Evolutionary conservation across 2,888 invertebrate species (phyloP), one percentile per base, ranked within the genome.

Genomic region (Eulithis prunata): DNA sequence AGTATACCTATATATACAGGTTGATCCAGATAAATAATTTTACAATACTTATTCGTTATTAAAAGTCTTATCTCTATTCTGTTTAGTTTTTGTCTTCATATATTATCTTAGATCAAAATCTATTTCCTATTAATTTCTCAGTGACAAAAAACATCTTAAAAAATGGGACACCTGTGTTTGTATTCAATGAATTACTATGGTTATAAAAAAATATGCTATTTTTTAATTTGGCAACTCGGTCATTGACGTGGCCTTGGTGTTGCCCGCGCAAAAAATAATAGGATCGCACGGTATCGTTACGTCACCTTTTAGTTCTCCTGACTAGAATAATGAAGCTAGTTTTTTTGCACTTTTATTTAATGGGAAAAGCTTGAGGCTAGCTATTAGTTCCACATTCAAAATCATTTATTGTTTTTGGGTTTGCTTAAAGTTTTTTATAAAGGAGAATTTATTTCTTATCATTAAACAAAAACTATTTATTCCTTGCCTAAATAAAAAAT

Each of bases 241-340:
- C 86, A 75, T 82, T 86, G 88, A 86, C 86, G 77, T 82, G 76
- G 79, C 83, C 84, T 84, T 85, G 83, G 77, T 83, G 82, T 85
- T 86, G 79, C 79, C 75, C 78, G 74, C 71, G 71, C 75, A 82
- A 85, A 87, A 86, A 84, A 76, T 75, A 77, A 76, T 77, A 77
- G 75, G 81, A 79, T 83, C 78, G 81, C 86, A 87, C 70, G 74
- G 71, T 71, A 57, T 73, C 21, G 21, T 21, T 68, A 67, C 73
- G 74, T 71, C 74, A 74, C 59, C 65, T 62, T n/a, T 63, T 53
- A 59, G 57, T 65, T 67, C 66, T 66, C 47, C n/a, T 47, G 54
- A 41, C 43, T 5, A 21, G 8, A 54, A 60, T 47, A 49, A 57
- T 60, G 45, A 64, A 56, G 56, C 21, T 45, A 7, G n/a, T n/a